Percentiles rank a stretch among this genome's conserved stretches.
Conservation (phyloP, 2,797 vertebrate genomes). For the Scyliorhinus canicula region DNA sequence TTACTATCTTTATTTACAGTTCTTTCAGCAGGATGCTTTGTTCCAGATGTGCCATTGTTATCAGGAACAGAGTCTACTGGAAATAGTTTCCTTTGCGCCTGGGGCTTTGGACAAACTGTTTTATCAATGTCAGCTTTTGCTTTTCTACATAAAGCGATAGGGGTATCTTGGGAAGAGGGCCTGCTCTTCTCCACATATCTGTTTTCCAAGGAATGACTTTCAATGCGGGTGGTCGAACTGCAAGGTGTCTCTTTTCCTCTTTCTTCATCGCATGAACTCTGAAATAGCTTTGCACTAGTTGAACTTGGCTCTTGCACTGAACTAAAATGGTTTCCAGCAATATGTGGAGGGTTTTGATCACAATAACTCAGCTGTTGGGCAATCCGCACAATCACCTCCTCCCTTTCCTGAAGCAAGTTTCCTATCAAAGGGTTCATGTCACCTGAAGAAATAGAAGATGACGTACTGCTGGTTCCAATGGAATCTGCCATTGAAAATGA, state of each 20-base stretch:
- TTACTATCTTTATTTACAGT: slow-evolving; percentile 64
- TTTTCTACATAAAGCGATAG: slow-evolving; percentile 56
- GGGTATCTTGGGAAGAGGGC: slow-evolving; percentile 63
- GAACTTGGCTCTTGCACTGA: slow-evolving; percentile 53
- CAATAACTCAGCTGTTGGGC: slow-evolving; percentile 94
- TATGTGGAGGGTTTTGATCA: slow-evolving; percentile 76
- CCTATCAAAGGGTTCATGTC: slow-evolving; percentile 89
- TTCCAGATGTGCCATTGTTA: slow-evolving; percentile 59
- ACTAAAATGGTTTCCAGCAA: slow-evolving; percentile 68
- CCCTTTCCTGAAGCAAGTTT: slow-evolving; percentile 87
- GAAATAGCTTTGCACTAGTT: slow-evolving; percentile 65
- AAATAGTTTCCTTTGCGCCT: slow-evolving; percentile 71
- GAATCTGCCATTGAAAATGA: slow-evolving; percentile 72
- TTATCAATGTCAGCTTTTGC: slow-evolving; percentile 52
- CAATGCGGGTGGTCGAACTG: slow-evolving; percentile 44
- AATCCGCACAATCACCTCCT: slow-evolving; percentile 94
- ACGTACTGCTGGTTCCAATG: slow-evolving; percentile 55
- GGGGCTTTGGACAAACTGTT: slow-evolving; percentile 66
- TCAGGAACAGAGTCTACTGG: slow-evolving; percentile 63
- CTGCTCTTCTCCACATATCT: slow-evolving; percentile 55
- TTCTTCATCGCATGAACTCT: slow-evolving; percentile 61
- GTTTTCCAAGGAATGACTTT: slow-evolving; percentile 54
- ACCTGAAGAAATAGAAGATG: slow-evolving; percentile 59
- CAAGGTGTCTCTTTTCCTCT: slow-evolving; percentile 70
- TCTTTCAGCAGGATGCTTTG: slow-evolving; percentile 68